These are phyloP conservation scores for Micrastur ruficollis DNA, from an alignment of 2,797 vertebrate genomes.

Conservation along the genomic window DNA sequence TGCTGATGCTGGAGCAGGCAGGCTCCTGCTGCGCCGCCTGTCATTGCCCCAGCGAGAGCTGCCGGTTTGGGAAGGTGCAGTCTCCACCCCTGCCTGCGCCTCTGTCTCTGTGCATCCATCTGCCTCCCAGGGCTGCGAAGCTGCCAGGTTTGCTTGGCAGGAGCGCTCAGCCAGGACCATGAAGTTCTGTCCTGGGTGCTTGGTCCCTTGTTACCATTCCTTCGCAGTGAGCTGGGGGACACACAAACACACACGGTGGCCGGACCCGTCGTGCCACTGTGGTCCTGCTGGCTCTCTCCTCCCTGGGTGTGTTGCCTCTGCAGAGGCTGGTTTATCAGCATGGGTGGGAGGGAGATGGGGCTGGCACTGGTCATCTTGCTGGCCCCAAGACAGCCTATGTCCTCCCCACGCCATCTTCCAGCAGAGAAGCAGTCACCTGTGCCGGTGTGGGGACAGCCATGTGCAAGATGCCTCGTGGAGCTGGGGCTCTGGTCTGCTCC, in stretches of 20 bases:
- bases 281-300: background rate
- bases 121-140: background rate
- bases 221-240: background rate
- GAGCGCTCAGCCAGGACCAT: rapidly evolving
- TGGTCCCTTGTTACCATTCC: rapidly evolving
- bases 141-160: background rate
- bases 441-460: rapidly evolving
- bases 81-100: background rate
- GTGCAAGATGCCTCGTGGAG: rapidly evolving
- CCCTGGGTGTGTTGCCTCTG: background rate
- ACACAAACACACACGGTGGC: background rate
- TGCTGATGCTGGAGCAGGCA: background rate
- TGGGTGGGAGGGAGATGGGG: background rate
- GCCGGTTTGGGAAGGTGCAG: rapidly evolving
- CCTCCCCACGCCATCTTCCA: rapidly evolving
- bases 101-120: background rate
- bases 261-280: rapidly evolving
- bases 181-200: background rate
- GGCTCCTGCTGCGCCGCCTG: rapidly evolving
- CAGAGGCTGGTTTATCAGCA: background rate
- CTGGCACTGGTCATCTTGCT: background rate
- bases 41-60: background rate
- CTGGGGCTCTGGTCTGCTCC: background rate
- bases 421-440: background rate
- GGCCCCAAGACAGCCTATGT: background rate